These are phyloP conservation scores for Cinclus mexicanus DNA, from an alignment of 2,113 vertebrate species.

Conservation along the genomic window DNA sequence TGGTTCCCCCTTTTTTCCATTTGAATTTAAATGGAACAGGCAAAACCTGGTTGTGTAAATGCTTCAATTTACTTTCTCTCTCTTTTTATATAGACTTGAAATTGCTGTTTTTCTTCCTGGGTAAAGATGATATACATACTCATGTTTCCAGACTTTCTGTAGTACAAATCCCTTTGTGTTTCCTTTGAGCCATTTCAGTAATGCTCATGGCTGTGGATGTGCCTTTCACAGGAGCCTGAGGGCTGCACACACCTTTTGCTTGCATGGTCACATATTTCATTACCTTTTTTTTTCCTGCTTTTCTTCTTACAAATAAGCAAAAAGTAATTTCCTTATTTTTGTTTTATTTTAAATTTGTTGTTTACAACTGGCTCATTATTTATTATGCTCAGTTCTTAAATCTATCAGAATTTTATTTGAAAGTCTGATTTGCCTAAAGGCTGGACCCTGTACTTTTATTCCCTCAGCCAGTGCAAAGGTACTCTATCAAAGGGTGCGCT, in stretches of 20 bases:
- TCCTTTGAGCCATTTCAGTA: background rate
- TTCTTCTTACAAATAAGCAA: background rate
- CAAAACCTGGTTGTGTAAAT: background rate
- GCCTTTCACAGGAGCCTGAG: background rate
- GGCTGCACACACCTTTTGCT: background rate
- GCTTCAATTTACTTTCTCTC: background rate
- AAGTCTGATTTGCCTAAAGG: background rate
- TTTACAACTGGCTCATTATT: background rate
- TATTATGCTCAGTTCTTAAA: background rate
- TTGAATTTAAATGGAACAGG: background rate
- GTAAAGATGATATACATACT: background rate
- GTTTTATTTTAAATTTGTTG: background rate
- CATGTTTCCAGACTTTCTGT: background rate
- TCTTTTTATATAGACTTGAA: background rate
- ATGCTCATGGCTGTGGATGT: accelerated
- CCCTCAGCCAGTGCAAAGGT: background rate
- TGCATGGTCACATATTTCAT: background rate
- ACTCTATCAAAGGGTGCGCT: background rate
- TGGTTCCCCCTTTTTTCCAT: background rate
- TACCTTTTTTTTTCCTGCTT: background rate
- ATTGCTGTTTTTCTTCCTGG: background rate
- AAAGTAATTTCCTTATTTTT: background rate
- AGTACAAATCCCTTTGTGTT: background rate
- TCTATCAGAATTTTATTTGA: background rate
- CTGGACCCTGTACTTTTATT: background rate